Percentiles rank a stretch among this genome's conserved stretches.
These are phyloP conservation scores for Dorcus parallelipipedus DNA, from an alignment of 2,888 invertebrate genomes.

Conservation along the genomic window DNA sequence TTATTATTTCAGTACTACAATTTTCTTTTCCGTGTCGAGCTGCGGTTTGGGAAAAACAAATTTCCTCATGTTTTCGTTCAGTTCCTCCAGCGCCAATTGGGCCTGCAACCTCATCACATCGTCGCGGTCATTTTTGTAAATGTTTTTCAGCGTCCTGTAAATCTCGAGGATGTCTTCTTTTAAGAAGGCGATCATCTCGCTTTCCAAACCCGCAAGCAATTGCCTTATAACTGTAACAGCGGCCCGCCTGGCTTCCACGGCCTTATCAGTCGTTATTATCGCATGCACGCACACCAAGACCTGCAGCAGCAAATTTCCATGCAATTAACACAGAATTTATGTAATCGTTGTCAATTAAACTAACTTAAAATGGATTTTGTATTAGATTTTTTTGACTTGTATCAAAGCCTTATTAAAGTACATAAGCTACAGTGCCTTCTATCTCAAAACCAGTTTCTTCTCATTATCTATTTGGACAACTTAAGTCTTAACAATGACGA, in stretches of 20 bases:
- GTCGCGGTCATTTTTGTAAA: constrained; percentile 62
- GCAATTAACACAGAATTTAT: background rate
- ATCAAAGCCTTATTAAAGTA: no score
- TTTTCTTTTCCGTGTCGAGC: constrained; percentile 35
- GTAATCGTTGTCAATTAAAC: background rate
- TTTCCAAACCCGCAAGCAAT: constrained; percentile 71
- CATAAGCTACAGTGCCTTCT: no score
- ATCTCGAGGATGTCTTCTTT: constrained; percentile 65
- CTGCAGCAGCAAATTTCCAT: constrained; percentile 49
- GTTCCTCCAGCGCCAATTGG: constrained; percentile 72
- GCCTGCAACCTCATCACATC: constrained; percentile 72
- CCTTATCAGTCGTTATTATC: constrained; percentile 67
- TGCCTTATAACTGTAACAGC: constrained; percentile 74
- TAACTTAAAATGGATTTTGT: background rate
- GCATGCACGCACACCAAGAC: constrained; percentile 67
- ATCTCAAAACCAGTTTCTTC: no score
- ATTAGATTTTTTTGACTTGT: no score
- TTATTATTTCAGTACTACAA: constrained; percentile 25
- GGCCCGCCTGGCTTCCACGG: constrained; percentile 72
- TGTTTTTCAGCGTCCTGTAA: constrained; percentile 66
- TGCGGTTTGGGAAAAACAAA: constrained; percentile 25
- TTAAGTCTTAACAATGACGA: no score
- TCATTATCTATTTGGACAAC: no score
- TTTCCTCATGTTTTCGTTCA: constrained; percentile 62
- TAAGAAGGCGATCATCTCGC: constrained; percentile 63